A percentile compares a stretch with the other conserved stretches of the same genome.
These are phyloP conservation scores for Mormyrops boulengeri DNA, from an alignment of 2,797 vertebrate species.

Conservation along the genomic window DNA sequence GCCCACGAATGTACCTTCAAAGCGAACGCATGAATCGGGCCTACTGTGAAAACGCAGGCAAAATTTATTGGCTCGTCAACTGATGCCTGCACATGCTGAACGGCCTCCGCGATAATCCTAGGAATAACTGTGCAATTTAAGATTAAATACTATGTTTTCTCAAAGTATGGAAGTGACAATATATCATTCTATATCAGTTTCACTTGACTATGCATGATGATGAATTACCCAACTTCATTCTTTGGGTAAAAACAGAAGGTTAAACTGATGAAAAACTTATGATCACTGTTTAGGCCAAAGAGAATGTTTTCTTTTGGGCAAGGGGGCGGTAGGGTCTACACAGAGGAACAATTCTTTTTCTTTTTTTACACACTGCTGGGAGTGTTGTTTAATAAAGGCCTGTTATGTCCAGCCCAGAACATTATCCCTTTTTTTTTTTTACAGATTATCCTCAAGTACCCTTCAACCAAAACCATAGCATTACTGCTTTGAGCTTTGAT, in stretches of 20 bases:
- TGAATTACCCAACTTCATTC: background rate
- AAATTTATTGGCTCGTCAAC: background rate
- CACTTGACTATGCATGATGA: background rate
- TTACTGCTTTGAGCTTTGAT: background rate
- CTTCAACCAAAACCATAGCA: background rate
- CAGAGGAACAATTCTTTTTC: background rate
- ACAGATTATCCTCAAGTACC: conserved; percentile 2
- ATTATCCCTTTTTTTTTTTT: background rate
- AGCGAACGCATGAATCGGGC: background rate
- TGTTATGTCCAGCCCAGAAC: background rate
- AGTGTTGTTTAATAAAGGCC: background rate
- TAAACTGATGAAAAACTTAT: background rate
- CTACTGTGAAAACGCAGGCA: background rate
- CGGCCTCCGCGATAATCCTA: background rate
- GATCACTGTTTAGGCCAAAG: background rate
- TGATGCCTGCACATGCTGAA: background rate
- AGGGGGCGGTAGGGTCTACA: background rate
- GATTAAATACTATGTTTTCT: background rate
- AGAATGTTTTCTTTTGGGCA: background rate
- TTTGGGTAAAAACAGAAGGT: background rate
- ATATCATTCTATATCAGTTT: background rate
- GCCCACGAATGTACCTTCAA: background rate
- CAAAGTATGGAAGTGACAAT: background rate
- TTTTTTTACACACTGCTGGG: background rate
- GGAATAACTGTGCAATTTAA: background rate